These are phyloP conservation scores for Oligia fasciuncula DNA, from an alignment of 2,888 invertebrate species.

Conservation along the genomic window DNA sequence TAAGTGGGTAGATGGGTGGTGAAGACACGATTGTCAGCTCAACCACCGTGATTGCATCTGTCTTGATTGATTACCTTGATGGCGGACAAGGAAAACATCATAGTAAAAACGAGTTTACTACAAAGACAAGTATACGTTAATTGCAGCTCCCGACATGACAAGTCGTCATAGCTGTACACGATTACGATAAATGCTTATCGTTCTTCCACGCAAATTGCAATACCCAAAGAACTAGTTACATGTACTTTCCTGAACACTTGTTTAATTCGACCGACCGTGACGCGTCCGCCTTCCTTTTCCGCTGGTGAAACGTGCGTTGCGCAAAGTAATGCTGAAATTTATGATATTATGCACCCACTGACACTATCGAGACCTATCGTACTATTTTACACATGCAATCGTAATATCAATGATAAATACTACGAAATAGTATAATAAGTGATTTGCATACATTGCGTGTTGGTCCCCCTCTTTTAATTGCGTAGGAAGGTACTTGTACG, in stretches of 20 bases:
- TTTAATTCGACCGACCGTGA: conserved; percentile 78
- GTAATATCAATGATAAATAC: conserved; percentile 15
- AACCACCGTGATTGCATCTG: background rate
- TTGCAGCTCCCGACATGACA: conserved; percentile 24
- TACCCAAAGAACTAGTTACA: conserved; percentile 59
- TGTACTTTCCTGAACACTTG: conserved; percentile 73
- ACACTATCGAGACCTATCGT: conserved; percentile 30
- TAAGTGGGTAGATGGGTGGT: background rate
- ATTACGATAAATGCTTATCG: conserved; percentile 50
- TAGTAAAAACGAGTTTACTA: conserved; percentile 24
- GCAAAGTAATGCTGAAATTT: conserved; percentile 77
- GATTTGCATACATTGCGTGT: conserved; percentile 33
- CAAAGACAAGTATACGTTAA: conserved; percentile 24
- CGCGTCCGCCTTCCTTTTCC: conserved; percentile 86
- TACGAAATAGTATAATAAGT: conserved; percentile 23
- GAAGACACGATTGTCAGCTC: background rate
- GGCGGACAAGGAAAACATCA: conserved; percentile 43
- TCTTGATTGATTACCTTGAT: conserved; percentile 31
- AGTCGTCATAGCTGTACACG: conserved; percentile 9
- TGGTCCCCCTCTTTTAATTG: background rate
- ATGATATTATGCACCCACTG: conserved; percentile 62
- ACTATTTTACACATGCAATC: conserved; percentile 30
- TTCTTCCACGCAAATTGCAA: conserved; percentile 54
- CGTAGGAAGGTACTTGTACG: background rate
- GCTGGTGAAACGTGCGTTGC: conserved; percentile 86